phyloP scores from a whole-genome alignment of 2,888 invertebrate species.

The Uropetala carovei region DNA sequence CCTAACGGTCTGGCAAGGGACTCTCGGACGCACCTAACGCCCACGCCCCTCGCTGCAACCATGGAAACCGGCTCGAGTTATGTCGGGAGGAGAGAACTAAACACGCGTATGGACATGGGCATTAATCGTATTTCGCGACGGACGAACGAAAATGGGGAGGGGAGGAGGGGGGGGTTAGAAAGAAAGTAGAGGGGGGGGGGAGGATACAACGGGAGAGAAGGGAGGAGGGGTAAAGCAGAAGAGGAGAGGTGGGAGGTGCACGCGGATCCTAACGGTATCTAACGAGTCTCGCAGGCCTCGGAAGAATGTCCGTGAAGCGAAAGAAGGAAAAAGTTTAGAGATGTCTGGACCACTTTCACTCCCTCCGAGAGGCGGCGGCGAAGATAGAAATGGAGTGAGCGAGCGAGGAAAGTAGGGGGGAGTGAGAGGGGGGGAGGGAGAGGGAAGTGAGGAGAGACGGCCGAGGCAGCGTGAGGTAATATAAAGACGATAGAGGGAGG shows the following conservation, averaged over 20 bases:
- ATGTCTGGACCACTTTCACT: slow-evolving; percentile 35
- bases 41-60: not conserved
- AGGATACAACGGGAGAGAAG: no score
- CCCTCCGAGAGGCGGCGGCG: not conserved
- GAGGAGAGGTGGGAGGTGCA: not conserved
- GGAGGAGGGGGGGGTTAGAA: no score
- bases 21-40: not conserved
- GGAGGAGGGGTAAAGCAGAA: not conserved
- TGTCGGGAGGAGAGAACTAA: not conserved
- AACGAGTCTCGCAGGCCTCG: not conserved
- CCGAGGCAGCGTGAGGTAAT: not conserved
- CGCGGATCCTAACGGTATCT: slow-evolving; percentile 37
- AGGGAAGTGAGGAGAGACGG: not conserved
- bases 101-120: not conserved
- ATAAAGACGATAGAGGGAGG: not conserved
- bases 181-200: no score
- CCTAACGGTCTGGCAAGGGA: not conserved
- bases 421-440: not conserved
- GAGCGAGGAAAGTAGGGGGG: not conserved
- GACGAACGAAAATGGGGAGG: not conserved
- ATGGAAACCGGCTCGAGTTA: not conserved
- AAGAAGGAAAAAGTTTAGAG: slow-evolving; percentile 28
- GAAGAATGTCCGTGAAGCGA: not conserved
- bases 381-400: not conserved
- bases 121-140: not conserved